Conservation (phyloP, 1,140 invertebrate genomes). For the Bombus confusus region DNA sequence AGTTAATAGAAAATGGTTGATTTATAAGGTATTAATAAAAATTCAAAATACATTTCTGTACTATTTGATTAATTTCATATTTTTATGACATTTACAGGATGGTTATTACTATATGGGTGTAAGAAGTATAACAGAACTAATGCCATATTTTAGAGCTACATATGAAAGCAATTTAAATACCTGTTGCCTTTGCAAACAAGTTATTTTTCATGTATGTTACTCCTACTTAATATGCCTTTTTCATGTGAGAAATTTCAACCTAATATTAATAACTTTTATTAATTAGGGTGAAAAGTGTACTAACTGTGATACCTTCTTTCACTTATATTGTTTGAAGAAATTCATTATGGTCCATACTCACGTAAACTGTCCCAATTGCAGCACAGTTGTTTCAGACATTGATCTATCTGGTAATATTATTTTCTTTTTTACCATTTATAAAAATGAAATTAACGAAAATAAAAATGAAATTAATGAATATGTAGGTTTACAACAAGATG, state of each 20-base stretch:
- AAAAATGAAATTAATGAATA: not conserved
- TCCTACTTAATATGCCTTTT: not conserved
- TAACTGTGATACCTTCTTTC: slow-evolving; percentile 61
- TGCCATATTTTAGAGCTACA: slow-evolving; percentile 73
- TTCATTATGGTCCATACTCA: slow-evolving; percentile 44
- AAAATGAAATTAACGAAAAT: not conserved
- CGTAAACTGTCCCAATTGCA: slow-evolving; percentile 68
- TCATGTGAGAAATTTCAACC: slow-evolving; percentile 3
- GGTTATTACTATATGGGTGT: slow-evolving; percentile 74
- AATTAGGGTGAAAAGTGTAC: slow-evolving; percentile 70
- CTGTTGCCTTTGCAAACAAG: slow-evolving; percentile 74
- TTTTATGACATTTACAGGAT: slow-evolving; percentile 56
- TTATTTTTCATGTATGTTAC: slow-evolving; percentile 75
- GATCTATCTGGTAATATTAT: slow-evolving; percentile 6
- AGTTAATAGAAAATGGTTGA: slow-evolving; percentile 69
- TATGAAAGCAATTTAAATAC: slow-evolving; percentile 65
- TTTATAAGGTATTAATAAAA: slow-evolving; percentile 59
- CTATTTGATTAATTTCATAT: not conserved
- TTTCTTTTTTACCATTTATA: not conserved
- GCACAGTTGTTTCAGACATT: slow-evolving; percentile 7
- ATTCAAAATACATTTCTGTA: slow-evolving; percentile 23
- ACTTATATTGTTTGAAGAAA: slow-evolving; percentile 68
- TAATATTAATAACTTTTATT: slow-evolving; percentile 35
- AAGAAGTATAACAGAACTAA: slow-evolving; percentile 74
- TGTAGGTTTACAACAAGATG: not conserved